These are phyloP conservation scores for Seriola rivoliana DNA, from an alignment of 2,113 vertebrate species.

Conservation along the genomic window DNA sequence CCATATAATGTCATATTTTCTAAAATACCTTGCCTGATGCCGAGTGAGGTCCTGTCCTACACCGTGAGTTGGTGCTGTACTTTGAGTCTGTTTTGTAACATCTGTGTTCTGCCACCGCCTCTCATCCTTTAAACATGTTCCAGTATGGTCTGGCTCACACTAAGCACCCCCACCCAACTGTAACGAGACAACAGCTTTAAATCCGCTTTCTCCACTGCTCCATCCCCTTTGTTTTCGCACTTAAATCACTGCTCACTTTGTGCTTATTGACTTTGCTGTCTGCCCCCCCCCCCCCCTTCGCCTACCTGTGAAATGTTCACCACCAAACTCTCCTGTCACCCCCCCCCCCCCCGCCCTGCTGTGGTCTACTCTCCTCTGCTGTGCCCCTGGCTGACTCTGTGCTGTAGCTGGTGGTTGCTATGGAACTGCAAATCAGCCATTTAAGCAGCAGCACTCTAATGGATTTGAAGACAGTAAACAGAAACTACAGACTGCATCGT, in stretches of 20 bases:
- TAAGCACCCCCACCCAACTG: slow-evolving; percentile 10
- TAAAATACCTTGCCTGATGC: slow-evolving; percentile 35
- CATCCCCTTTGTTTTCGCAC: slow-evolving; percentile 11
- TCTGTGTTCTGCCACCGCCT: slow-evolving; percentile 30
- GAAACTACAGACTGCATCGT: slow-evolving; percentile 56
- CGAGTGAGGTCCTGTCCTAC: slow-evolving; percentile 2
- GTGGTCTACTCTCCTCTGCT: slow-evolving; percentile 43
- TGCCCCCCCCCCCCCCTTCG: neutral
- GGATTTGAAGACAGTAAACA: slow-evolving; percentile 79
- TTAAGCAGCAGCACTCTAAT: slow-evolving; percentile 73
- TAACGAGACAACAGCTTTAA: slow-evolving; percentile 39
- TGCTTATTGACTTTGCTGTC: slow-evolving; percentile 28
- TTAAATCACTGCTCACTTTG: slow-evolving; percentile 21
- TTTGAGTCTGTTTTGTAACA: slow-evolving; percentile 17
- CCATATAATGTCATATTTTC: slow-evolving; percentile 26
- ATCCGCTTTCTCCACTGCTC: slow-evolving; percentile 20
- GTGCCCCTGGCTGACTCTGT: slow-evolving; percentile 59
- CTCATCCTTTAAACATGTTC: slow-evolving; percentile 38
- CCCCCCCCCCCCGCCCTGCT: slow-evolving; percentile 1
- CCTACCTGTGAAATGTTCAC: slow-evolving; percentile 6
- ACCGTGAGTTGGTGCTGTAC: slow-evolving; percentile 5
- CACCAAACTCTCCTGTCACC: neutral
- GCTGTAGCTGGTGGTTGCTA: slow-evolving; percentile 74
- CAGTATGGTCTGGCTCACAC: slow-evolving; percentile 22
- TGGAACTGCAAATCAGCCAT: slow-evolving; percentile 79